Evolutionary conservation across 2,113 vertebrate species (phyloP).

Genomic region (Anolis sagrei): DNA sequence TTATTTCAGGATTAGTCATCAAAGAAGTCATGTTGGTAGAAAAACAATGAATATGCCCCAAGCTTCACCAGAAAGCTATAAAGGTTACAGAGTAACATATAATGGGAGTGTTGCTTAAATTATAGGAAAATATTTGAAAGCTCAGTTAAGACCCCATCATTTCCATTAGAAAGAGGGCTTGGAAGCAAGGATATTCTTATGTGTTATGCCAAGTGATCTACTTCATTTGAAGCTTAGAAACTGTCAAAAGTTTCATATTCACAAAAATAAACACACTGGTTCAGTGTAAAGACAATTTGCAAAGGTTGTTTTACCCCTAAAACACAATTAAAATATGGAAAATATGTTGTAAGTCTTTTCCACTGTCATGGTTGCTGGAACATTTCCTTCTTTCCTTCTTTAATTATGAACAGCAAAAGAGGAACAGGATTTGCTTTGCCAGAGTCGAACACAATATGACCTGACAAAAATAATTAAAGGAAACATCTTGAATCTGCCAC

Average conservation of each 20-base stretch:
- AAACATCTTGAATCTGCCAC: constrained; percentile 23
- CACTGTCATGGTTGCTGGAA: background rate
- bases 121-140: background rate
- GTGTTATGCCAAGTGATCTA: constrained; percentile 1
- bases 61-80: background rate
- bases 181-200: constrained; percentile 1
- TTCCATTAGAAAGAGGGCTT: background rate
- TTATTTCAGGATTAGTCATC: no score
- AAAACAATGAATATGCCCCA: background rate
- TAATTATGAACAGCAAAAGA: constrained; percentile 40
- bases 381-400: constrained; percentile 29
- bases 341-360: constrained; percentile 25
- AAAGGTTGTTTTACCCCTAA: constrained; percentile 36
- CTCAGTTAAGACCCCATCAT: background rate
- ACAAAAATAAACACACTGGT: constrained; percentile 46
- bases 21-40: background rate
- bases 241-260: constrained; percentile 52
- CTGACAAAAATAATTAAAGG: constrained; percentile 46
- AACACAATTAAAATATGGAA: constrained; percentile 27
- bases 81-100: background rate
- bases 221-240: constrained; percentile 49
- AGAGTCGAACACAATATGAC: constrained; percentile 33
- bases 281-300: constrained; percentile 57
- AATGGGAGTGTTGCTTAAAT: background rate
- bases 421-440: constrained; percentile 30